phyloP scores from a whole-genome alignment of 2,797 vertebrate genomes.

The Characodon lateralis region DNA sequence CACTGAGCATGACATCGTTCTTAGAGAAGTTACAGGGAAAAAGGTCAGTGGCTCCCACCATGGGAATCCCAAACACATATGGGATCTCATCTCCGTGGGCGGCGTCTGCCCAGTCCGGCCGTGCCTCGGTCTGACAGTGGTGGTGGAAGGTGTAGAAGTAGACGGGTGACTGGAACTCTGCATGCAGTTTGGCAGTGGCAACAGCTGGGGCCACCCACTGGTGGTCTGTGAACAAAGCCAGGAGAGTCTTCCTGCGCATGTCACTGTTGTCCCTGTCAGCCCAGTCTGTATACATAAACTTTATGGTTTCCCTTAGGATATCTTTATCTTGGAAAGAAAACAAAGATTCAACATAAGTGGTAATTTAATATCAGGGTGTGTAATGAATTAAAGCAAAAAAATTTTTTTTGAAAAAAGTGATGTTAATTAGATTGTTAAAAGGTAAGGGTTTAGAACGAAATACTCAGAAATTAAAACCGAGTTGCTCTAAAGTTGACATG shows the following conservation, averaged over 20 bases:
- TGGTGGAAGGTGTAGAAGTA: slow-evolving; percentile 99
- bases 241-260: slow-evolving; percentile 92
- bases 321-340: slow-evolving; percentile 82
- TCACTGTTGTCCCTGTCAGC: slow-evolving; percentile 95
- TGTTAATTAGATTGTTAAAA: not conserved
- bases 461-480: not conserved
- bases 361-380: not conserved
- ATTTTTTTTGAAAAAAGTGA: too few species aligned
- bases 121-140: slow-evolving; percentile 95
- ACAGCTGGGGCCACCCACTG: slow-evolving; percentile 97
- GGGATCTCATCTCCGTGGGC: slow-evolving; percentile 95
- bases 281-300: slow-evolving; percentile 99
- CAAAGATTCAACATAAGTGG: slow-evolving; percentile 19
- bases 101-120: slow-evolving; percentile 94
- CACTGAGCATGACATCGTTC: slow-evolving; percentile 96
- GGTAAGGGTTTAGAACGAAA: not conserved
- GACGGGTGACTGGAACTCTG: slow-evolving; percentile 94
- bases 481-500: not conserved
- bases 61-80: slow-evolving; percentile 95
- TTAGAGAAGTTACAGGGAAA: slow-evolving; percentile 99
- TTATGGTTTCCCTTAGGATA: slow-evolving; percentile 94
- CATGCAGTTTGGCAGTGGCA: slow-evolving; percentile 94
- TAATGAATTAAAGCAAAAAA: not conserved
- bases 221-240: slow-evolving; percentile 95
- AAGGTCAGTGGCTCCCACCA: slow-evolving; percentile 94